phyloP scores from a whole-genome alignment of 2,113 vertebrate species.

The Dipodomys stephensi region DNA sequence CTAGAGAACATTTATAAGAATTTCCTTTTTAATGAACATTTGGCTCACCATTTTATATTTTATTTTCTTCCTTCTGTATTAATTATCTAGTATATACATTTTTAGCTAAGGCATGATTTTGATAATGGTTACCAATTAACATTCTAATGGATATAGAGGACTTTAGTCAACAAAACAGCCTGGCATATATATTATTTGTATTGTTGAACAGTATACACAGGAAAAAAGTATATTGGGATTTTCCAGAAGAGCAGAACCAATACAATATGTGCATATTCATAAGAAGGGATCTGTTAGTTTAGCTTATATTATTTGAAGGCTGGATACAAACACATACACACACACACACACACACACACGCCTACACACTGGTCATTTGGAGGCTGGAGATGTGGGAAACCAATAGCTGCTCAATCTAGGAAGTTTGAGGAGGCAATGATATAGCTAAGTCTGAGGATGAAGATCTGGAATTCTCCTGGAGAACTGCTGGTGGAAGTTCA shows the following conservation, averaged over 20 bases:
- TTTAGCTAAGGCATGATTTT: slow-evolving; percentile 30
- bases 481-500: background rate
- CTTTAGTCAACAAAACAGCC: background rate
- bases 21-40: slow-evolving; percentile 42
- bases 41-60: slow-evolving; percentile 2
- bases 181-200: slow-evolving; percentile 12
- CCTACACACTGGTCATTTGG: no score
- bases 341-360: no score
- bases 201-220: background rate
- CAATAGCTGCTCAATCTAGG: background rate
- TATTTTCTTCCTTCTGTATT: slow-evolving; percentile 18
- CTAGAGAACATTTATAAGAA: background rate
- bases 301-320: background rate
- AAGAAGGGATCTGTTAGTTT: background rate
- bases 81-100: background rate
- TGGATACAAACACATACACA: background rate
- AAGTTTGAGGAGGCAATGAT: background rate
- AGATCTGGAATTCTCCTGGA: background rate
- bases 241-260: background rate
- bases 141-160: background rate
- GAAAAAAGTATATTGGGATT: background rate
- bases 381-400: background rate
- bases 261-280: background rate
- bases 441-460: background rate
- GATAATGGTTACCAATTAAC: background rate